These are phyloP conservation scores for Neodon shergylaensis DNA, from an alignment of 2,113 vertebrate genomes.

Conservation along the genomic window DNA sequence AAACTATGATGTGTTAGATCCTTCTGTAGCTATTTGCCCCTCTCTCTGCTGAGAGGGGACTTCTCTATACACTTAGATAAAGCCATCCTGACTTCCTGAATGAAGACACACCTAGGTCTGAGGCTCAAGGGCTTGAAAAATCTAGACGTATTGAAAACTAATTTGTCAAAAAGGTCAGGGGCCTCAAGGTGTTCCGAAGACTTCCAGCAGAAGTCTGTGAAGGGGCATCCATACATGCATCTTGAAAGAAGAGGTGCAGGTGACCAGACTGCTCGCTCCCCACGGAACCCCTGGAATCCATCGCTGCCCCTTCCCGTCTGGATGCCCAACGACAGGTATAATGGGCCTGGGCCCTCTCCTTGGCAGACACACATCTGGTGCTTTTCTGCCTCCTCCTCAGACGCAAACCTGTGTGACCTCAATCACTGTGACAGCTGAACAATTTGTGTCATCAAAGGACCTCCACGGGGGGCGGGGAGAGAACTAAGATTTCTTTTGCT, in stretches of 20 bases:
- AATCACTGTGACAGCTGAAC: slow-evolving; percentile 31
- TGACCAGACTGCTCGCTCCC: not conserved
- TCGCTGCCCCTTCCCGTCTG: not conserved
- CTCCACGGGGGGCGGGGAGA: not conserved
- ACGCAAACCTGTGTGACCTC: not conserved
- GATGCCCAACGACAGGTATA: slow-evolving; percentile 16
- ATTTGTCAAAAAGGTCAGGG: not conserved
- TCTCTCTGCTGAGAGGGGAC: not conserved
- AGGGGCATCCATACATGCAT: not conserved
- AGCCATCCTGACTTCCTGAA: not conserved
- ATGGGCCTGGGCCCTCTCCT: not conserved
- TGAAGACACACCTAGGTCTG: not conserved
- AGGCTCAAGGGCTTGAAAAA: not conserved
- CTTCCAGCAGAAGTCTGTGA: not conserved
- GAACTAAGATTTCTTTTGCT: not conserved
- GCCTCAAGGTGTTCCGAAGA: not conserved
- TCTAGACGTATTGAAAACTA: not conserved
- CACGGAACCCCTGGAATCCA: not conserved
- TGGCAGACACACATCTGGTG: not conserved
- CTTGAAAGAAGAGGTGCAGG: not conserved
- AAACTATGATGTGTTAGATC: not conserved
- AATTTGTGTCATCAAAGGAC: not conserved
- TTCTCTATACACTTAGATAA: not conserved
- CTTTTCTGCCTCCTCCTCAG: not conserved
- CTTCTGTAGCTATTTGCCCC: not conserved